Evolutionary conservation across 2,888 invertebrate species (phyloP).

Genomic region (Cataglyphis rosenhaueri): DNA sequence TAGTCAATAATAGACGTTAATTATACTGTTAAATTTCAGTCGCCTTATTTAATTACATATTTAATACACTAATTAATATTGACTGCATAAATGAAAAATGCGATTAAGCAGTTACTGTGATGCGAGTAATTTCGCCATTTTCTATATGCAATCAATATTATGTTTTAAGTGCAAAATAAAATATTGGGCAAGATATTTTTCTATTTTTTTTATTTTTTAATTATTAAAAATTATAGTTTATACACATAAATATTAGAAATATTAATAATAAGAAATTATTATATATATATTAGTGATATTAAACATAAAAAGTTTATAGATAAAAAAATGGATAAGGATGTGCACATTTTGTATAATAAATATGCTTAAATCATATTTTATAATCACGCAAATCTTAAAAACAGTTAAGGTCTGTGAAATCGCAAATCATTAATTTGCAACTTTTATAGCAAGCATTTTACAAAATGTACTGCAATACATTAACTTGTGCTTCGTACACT

Average conservation of each 20-base stretch:
- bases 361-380: not conserved
- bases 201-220: not conserved
- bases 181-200: not conserved
- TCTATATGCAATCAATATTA: conserved; percentile 7
- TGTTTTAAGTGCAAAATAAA: not conserved
- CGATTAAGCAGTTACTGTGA: not conserved
- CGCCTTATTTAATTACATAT: conserved; percentile 60
- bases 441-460: conserved; percentile 6
- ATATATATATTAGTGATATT: not conserved
- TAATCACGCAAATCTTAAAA: not conserved
- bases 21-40: conserved; percentile 47
- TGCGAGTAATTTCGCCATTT: not conserved
- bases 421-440: not conserved
- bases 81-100: not conserved
- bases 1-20: conserved; percentile 1
- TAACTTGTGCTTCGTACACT: not conserved
- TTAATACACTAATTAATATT: conserved; percentile 45
- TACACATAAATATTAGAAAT: not conserved
- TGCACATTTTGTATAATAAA: not conserved
- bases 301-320: not conserved
- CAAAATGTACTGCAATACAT: conserved; percentile 12
- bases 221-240: not conserved
- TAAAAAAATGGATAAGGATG: not conserved
- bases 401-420: not conserved
- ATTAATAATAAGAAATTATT: conserved; percentile 1